Base-by-base conservation (phyloP, 2,113 vertebrate species). In the Lates calcarifer region DNA sequence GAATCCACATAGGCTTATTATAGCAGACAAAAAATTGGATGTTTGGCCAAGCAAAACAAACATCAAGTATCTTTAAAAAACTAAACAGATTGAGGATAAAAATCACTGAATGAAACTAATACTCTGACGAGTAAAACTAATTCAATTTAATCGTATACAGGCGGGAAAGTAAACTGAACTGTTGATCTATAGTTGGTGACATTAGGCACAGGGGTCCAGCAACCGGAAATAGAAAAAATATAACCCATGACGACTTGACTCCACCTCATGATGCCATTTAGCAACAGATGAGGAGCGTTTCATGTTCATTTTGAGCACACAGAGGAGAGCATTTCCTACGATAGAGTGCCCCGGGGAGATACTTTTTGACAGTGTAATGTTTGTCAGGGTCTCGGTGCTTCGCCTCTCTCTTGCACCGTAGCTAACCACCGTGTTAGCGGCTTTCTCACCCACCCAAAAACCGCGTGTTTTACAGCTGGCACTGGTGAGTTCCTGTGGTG, bases 281-380 rank as follows among this genome's bases (percentile, higher is more conserved):
- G 91, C 91, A 91, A 92, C 91, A 94, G 91, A 93, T 93, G 90
- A 93, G 74, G 72, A 53, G 3, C 70, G 49, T 3, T 72, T 24
- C 61, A 74, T 67, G 87, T 33, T 80, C 76, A 47, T 77, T 37
- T 41, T 2, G 22, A 56, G 26, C 72, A 60, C 74, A 55, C 66
- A 1, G 33, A 10, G 35, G 4, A 5, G 8, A 37, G 65, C 64
- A 2, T 8, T 18, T 18, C 58, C 4, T 12, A 26, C 28, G 15
- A 70, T 10, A 5, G 24, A 9, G 49, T n/a, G 9, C 53, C 31
- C 28, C 2, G 8, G 31, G 28, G 66, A 62, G 61, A 18, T 10
- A 39, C 61, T 45, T 20, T 53, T 13, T 12, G 22, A 35, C 37
- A 37, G 87, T 76, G 87, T 88, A 53, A 93, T 91, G 86, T 79